phyloP scores from a whole-genome alignment of 2,113 vertebrate species.

The Rhinopomastus cyanomelas region DNA sequence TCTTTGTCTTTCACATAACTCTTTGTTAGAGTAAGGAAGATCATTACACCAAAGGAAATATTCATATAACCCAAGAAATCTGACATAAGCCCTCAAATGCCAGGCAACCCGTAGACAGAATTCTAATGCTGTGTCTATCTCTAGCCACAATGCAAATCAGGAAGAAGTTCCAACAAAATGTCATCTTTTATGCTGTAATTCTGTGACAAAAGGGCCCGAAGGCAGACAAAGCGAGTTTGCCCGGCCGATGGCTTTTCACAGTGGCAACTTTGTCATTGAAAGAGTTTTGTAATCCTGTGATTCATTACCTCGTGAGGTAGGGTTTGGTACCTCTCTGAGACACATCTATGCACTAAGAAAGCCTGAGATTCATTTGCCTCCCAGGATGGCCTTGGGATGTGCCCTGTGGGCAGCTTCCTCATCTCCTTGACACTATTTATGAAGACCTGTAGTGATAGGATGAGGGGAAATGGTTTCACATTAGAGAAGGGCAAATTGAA shows the following conservation, averaged over 20 bases:
- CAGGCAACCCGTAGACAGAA: background rate
- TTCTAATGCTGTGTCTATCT: constrained; percentile 28
- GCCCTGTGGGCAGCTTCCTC: background rate
- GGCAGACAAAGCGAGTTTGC: constrained; percentile 12
- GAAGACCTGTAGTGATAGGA: too few relatives aligned
- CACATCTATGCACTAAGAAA: background rate
- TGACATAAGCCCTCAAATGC: constrained; percentile 44
- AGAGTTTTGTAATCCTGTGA: background rate
- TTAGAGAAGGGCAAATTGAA: too few relatives aligned
- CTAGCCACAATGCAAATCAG: constrained; percentile 29
- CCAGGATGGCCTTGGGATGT: background rate
- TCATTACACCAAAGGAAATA: constrained; percentile 55
- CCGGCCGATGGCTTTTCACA: constrained; percentile 5
- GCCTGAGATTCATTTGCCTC: background rate
- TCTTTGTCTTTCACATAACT: constrained; percentile 55
- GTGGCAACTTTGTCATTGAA: background rate
- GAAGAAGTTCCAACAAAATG: constrained; percentile 31
- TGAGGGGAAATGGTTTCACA: too few relatives aligned
- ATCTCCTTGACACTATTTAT: background rate
- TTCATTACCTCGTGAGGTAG: background rate
- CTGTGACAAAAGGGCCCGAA: constrained; percentile 17
- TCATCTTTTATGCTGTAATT: constrained; percentile 27
- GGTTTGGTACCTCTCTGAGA: background rate
- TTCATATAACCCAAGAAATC: constrained; percentile 48
- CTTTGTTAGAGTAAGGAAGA: constrained; percentile 28